Base-by-base conservation (phyloP, 2,888 invertebrate species). In the Nesidiocoris tenuis region DNA sequence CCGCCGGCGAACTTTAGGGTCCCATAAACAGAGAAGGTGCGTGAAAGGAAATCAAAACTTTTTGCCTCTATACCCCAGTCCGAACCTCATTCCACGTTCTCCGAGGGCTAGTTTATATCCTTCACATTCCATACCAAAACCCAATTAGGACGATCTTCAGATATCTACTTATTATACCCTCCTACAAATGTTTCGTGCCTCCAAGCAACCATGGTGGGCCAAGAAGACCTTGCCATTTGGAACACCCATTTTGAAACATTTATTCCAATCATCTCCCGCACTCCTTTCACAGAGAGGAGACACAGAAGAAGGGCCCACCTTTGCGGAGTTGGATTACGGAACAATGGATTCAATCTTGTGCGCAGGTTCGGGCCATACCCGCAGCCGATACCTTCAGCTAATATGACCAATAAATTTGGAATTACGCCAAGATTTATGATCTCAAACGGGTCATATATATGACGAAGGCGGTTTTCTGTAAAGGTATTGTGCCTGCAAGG, bases 211-310 rank as follows among this genome's bases (percentile, higher is more conserved):
- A 65, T 25, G 24, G 59, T 17, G 65, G 5, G 17, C 22, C 18
- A 12, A 22, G 65, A 39, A n/a, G n/a, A n/a, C n/a, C n/a, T n/a
- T n/a, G 66, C 55, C 66, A 66, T 66, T 66, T 66, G 66, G 54
- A 66, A 66, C 66, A 54, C 39, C 39, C 39, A 39, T 39, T 39
- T 12, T 39, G 12, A 39, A 39, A 12, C 39, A 39, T 39, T 39
- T 39, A 39, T 39, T 39, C 39, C 12, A 39, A 3, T 39, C 39
- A 39, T 3, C 39, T n/a, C 39, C 39, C 3, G 39, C 12, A 39
- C 3, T 39, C 5, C 12, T 12, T 3, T 39, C 39, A 39, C 3
- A 3, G 39, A 39, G 39, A 3, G 39, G 39, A 39, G 39, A 39
- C 12, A 7, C 39, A 3, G 12, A 39, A 39, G 12, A 39, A 39